A percentile compares a stretch with the other conserved stretches of the same genome.
These are phyloP conservation scores for Chrysomallon squamiferum DNA, from an alignment of 1,140 invertebrate genomes.

Conservation along the genomic window DNA sequence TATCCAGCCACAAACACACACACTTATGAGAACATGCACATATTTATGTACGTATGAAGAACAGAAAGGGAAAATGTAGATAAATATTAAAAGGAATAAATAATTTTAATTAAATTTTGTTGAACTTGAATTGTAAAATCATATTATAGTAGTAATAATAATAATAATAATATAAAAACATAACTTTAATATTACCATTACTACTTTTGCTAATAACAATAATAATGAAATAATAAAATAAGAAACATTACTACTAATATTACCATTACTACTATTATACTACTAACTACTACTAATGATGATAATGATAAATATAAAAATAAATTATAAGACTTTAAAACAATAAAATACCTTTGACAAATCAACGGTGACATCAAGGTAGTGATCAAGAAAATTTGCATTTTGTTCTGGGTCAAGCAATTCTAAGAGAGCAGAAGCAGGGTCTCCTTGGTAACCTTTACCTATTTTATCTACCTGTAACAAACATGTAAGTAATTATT, in stretches of 20 bases:
- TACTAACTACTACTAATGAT: background rate
- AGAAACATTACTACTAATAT: background rate
- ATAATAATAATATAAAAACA: no score
- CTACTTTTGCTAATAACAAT: background rate
- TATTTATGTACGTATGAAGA: no score
- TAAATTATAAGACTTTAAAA: no score
- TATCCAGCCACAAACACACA: no score
- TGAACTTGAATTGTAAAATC: no score
- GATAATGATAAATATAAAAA: no score
- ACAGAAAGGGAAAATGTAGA: no score
- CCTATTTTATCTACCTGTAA: constrained; percentile 69
- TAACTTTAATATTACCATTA: no score
- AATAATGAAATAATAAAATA: background rate
- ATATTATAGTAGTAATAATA: no score
- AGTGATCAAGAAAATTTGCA: constrained; percentile 96
- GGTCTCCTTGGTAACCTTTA: constrained; percentile 96
- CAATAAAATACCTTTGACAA: constrained; percentile 95
- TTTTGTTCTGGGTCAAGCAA: constrained; percentile 99
- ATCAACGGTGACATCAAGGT: constrained; percentile 96
- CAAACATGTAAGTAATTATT: background rate
- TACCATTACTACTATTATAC: background rate
- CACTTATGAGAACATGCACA: background rate
- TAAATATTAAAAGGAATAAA: no score
- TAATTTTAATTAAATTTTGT: no score
- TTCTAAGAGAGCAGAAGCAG: constrained; percentile 94